Percentiles rank a stretch among this genome's conserved stretches.
Evolutionary conservation across 1,140 invertebrate species (phyloP).

Genomic region (Steinernema feltiae): DNA sequence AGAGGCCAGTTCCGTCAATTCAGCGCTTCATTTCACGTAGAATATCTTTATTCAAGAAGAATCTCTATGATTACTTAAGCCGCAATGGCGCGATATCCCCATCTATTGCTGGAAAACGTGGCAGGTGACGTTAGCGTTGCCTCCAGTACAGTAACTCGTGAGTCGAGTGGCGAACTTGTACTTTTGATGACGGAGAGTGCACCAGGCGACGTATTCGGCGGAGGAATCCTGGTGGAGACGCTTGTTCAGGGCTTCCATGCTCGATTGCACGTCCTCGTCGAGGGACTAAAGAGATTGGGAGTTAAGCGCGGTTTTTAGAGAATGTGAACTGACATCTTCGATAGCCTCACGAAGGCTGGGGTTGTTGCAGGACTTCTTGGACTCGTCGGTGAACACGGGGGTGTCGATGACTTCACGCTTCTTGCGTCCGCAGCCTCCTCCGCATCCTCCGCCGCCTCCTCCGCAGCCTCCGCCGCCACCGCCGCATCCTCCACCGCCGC

Average conservation of each 20-base stretch:
- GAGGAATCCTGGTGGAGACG: neutral
- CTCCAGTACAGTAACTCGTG: neutral
- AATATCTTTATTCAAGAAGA: no score
- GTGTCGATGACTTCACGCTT: neutral
- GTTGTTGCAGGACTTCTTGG: slow-evolving; percentile 1
- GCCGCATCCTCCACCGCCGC: neutral
- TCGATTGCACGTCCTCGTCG: neutral
- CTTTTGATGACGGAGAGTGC: neutral
- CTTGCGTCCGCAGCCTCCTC: slow-evolving; percentile 1
- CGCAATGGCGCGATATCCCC: neutral
- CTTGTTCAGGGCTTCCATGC: slow-evolving; percentile 1
- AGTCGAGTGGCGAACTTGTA: slow-evolving; percentile 7
- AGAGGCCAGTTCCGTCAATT: no score
- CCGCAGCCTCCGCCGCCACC: neutral
- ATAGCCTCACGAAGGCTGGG: slow-evolving; percentile 4
- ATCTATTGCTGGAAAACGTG: slow-evolving; percentile 7
- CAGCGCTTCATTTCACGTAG: no score
- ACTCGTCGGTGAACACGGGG: neutral
- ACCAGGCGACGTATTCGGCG: neutral
- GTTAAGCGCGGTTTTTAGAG: neutral
- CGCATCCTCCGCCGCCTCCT: neutral
- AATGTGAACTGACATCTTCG: neutral
- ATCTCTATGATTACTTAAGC: no score
- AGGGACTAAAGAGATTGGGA: neutral
- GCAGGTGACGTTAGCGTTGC: slow-evolving; percentile 1